phyloP scores from a whole-genome alignment of 2,797 vertebrate genomes.

The Arrhamphus sclerolepis region DNA sequence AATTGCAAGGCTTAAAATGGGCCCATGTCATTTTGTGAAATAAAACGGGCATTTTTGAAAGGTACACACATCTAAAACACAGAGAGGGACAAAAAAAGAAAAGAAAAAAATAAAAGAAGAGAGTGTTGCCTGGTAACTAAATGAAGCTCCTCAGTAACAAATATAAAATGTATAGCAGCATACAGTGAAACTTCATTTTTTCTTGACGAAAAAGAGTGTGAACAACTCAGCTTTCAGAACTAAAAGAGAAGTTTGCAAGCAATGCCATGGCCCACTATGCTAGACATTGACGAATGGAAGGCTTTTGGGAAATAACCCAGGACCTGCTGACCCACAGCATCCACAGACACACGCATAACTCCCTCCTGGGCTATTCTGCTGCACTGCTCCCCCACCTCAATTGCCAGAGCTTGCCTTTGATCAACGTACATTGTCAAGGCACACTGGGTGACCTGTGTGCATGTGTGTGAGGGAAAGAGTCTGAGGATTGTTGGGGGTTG shows the following conservation, averaged over 20 bases:
- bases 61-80: no score
- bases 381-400: constrained; percentile 30
- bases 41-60: no score
- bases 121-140: no score
- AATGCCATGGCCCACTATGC: constrained; percentile 19
- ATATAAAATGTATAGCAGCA: not conserved
- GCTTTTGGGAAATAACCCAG: constrained; percentile 44
- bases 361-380: constrained; percentile 56
- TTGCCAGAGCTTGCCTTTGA: constrained; percentile 70
- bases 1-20: no score
- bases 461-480: constrained; percentile 37
- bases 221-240: not conserved
- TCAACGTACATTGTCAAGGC: constrained; percentile 75
- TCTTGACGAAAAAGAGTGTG: not conserved
- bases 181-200: not conserved
- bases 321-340: constrained; percentile 54
- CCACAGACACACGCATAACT: constrained; percentile 46
- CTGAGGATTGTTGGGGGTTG: constrained; percentile 37
- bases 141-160: no score
- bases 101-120: no score
- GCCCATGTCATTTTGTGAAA: no score
- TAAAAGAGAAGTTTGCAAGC: constrained; percentile 7
- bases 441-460: constrained; percentile 66
- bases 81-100: no score
- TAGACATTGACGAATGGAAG: constrained; percentile 34